These are phyloP conservation scores for Teleogryllus oceanicus DNA, from an alignment of 2,888 invertebrate genomes.

Conservation along the genomic window DNA sequence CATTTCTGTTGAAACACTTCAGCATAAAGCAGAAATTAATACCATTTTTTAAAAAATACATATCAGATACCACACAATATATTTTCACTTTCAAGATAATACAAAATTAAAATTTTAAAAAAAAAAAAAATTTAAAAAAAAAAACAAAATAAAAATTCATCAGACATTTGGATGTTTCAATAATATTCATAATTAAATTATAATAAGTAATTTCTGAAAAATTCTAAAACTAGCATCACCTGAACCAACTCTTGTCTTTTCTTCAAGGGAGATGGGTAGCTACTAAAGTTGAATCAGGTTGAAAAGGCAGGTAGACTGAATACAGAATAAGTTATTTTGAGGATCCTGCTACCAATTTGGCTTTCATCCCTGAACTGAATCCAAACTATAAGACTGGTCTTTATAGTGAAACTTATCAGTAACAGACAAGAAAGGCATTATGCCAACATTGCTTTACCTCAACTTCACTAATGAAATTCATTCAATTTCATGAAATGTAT, in stretches of 20 bases:
- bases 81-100: too few species aligned
- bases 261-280: conserved; percentile 8
- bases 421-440: background rate
- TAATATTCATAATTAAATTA: too few species aligned
- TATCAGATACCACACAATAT: too few species aligned
- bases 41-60: too few species aligned
- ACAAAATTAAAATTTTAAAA: too few species aligned
- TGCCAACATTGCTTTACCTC: background rate
- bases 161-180: too few species aligned
- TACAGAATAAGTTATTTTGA: conserved; percentile 21
- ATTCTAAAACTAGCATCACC: background rate
- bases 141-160: too few species aligned
- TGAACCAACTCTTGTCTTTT: background rate
- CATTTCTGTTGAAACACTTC: too few species aligned
- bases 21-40: too few species aligned
- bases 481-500: too few species aligned
- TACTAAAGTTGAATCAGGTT: conserved; percentile 11
- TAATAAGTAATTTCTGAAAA: too few species aligned
- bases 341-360: conserved; percentile 19
- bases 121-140: too few species aligned
- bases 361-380: conserved; percentile 4
- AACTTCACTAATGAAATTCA: background rate
- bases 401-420: background rate
- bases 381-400: background rate
- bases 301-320: conserved; percentile 9